Conservation (phyloP, 2,113 vertebrate species). For the Notarius quadriscutis region DNA sequence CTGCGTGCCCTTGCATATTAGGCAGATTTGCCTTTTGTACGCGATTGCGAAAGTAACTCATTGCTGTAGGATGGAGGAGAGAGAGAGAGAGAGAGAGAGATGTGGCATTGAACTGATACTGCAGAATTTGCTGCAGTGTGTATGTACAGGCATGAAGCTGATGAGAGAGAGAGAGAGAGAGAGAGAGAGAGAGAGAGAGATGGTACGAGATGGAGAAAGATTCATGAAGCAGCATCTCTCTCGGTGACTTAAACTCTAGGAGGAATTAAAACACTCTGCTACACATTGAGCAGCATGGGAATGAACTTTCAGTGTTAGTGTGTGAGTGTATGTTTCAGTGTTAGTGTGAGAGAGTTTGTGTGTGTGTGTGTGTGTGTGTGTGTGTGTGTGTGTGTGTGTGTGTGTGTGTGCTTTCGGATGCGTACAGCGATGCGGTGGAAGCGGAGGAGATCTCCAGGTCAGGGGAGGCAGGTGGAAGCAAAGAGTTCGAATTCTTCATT, state of each 20-base stretch:
- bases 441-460: conserved; percentile 61
- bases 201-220: conserved; percentile 30
- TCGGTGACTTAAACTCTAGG: conserved; percentile 37
- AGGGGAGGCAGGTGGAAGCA: conserved; percentile 59
- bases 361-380: conserved; percentile 28
- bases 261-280: conserved; percentile 7
- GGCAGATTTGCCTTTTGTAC: background rate
- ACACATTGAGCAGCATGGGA: background rate
- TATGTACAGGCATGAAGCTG: conserved; percentile 37
- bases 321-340: conserved; percentile 13
- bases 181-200: conserved; percentile 13
- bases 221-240: conserved; percentile 39
- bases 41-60: background rate
- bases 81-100: conserved; percentile 4
- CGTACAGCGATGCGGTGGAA: conserved; percentile 63
- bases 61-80: background rate
- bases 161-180: conserved; percentile 36
- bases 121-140: conserved; percentile 63
- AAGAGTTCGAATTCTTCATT: conserved; percentile 53
- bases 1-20: background rate
- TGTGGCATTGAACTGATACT: conserved; percentile 50
- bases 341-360: conserved; percentile 11
- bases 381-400: conserved; percentile 24
- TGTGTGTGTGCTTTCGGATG: conserved; percentile 24
- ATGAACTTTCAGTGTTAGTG: conserved; percentile 6